phyloP scores from a whole-genome alignment of 2,888 invertebrate species.

The Cephus sareptanus region DNA sequence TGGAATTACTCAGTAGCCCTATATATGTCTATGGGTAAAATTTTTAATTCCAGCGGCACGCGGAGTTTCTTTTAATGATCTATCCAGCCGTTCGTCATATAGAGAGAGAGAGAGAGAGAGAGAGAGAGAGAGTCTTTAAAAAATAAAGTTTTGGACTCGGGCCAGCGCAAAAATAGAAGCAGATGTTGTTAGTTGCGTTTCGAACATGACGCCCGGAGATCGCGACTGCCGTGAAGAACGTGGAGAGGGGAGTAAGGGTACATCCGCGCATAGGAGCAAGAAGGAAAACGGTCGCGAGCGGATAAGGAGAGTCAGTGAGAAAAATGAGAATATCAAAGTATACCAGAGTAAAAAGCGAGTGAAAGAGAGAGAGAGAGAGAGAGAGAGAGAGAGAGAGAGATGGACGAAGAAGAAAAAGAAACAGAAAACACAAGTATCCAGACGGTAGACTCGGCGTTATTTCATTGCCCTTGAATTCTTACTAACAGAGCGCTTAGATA shows the following conservation, averaged over 20 bases:
- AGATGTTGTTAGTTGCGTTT: conserved; percentile 64
- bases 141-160: conserved; percentile 63
- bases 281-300: conserved; percentile 26
- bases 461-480: conserved; percentile 62
- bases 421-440: conserved; percentile 25
- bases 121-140: conserved; percentile 47
- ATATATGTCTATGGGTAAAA: neutral
- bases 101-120: neutral
- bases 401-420: conserved; percentile 7
- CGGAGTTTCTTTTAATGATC: conserved; percentile 48
- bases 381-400: conserved; percentile 25
- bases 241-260: neutral
- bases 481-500: conserved; percentile 55
- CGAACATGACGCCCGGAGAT: conserved; percentile 22
- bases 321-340: conserved; percentile 16
- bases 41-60: neutral
- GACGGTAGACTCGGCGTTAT: conserved; percentile 42
- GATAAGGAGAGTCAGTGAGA: conserved; percentile 18
- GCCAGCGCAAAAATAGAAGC: conserved; percentile 66
- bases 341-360: conserved; percentile 2
- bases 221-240: conserved; percentile 21
- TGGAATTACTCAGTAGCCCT: neutral
- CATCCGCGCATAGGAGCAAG: neutral
- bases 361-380: conserved; percentile 20
- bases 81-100: conserved; percentile 56